These are phyloP conservation scores for Eptesicus fuscus DNA, from an alignment of 2,113 vertebrate genomes.

Conservation along the genomic window DNA sequence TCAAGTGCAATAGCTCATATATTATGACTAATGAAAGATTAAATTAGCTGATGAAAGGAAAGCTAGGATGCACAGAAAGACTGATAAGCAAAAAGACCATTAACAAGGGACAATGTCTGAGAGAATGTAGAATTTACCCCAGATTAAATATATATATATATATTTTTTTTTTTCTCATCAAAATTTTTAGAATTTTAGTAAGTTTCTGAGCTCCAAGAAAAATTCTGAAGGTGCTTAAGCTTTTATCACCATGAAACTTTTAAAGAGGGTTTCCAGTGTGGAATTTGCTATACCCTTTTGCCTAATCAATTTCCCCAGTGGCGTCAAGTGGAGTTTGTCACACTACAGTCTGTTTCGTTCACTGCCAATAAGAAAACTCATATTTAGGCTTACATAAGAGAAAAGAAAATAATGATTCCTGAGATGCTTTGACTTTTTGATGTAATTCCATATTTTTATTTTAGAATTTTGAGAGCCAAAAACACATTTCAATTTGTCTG, in stretches of 20 bases:
- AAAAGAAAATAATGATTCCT: constrained; percentile 12
- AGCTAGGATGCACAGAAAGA: not conserved
- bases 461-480: not conserved
- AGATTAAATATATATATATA: not conserved
- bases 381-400: not conserved
- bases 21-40: not conserved
- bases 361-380: not conserved
- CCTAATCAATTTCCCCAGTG: not conserved
- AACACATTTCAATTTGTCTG: not conserved
- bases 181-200: not conserved
- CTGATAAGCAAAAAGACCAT: not conserved
- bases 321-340: not conserved
- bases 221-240: constrained; percentile 12
- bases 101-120: not conserved
- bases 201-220: not conserved
- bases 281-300: not conserved
- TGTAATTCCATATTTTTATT: not conserved
- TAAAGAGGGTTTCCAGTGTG: not conserved
- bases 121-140: not conserved
- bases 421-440: not conserved
- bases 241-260: constrained; percentile 31
- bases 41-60: not conserved
- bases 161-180: not conserved
- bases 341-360: not conserved
- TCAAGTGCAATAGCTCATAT: not conserved